These are phyloP conservation scores for Nebria ingens DNA, from an alignment of 1,140 invertebrate genomes.

Conservation along the genomic window DNA sequence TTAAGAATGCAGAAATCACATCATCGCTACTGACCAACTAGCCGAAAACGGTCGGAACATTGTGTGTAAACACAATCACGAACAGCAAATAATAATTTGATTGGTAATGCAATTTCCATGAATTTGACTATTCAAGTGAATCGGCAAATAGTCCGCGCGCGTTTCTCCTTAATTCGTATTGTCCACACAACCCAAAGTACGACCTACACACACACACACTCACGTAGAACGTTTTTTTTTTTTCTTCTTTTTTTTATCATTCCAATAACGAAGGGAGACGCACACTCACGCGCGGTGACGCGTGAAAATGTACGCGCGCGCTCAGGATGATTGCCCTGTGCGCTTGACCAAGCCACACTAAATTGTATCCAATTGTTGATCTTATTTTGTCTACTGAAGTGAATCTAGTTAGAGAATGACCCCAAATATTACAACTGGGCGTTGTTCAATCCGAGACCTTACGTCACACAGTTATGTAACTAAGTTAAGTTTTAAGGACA, in stretches of 20 bases:
- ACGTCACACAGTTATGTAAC: too few relatives aligned
- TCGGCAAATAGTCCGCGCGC: neutral
- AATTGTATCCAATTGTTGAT: neutral
- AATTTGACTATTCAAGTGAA: slow-evolving; percentile 21
- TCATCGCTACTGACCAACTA: neutral
- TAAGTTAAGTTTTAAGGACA: too few relatives aligned
- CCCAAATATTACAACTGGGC: too few relatives aligned
- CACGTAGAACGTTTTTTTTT: neutral
- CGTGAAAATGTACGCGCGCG: neutral
- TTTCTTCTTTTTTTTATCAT: neutral
- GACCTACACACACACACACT: neutral
- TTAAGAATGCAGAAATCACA: neutral
- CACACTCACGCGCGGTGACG: neutral
- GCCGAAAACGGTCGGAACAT: neutral
- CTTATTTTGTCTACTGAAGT: neutral
- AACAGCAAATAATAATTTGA: slow-evolving; percentile 33
- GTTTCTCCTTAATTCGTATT: neutral
- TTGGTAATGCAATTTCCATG: slow-evolving; percentile 35
- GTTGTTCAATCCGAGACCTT: too few relatives aligned
- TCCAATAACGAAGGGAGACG: neutral
- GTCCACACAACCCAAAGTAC: neutral
- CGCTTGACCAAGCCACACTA: neutral
- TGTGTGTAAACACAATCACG: slow-evolving; percentile 20
- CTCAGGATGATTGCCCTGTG: neutral
- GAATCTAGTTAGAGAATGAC: neutral